Conservation (phyloP, 2,797 vertebrate genomes). For the Sebastolobus alascanus region DNA sequence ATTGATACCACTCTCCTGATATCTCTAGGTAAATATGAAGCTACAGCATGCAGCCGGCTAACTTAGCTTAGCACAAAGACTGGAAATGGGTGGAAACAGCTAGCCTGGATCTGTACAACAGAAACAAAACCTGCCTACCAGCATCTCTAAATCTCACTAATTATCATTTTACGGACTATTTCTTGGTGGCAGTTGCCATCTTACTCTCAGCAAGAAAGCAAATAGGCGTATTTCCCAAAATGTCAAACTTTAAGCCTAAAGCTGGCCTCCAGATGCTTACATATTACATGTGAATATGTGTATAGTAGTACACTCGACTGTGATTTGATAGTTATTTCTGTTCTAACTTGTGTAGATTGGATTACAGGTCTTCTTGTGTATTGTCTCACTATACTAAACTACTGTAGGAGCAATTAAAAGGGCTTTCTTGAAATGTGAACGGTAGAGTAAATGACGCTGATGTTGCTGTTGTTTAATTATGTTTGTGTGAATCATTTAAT, state of each 20-base stretch:
- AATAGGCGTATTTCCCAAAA: slow-evolving; percentile 23
- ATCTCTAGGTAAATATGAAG: background rate
- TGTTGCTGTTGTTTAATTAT: slow-evolving; percentile 41
- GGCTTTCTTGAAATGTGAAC: slow-evolving; percentile 65
- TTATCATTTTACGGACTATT: background rate
- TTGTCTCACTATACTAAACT: slow-evolving; percentile 26
- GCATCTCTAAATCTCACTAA: background rate
- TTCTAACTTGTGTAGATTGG: slow-evolving; percentile 18
- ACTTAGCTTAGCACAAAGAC: slow-evolving; percentile 5
- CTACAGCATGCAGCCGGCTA: background rate
- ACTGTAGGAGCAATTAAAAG: slow-evolving; percentile 54
- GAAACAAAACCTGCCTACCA: background rate
- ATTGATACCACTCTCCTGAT: background rate
- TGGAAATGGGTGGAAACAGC: background rate
- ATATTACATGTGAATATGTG: slow-evolving; percentile 8
- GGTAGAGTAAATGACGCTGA: slow-evolving; percentile 27
- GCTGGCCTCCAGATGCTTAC: slow-evolving; percentile 24
- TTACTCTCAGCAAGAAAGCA: background rate
- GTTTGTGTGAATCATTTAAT: slow-evolving; percentile 60
- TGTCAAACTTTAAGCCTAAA: slow-evolving; percentile 1
- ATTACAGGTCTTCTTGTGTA: slow-evolving; percentile 23
- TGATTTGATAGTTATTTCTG: slow-evolving; percentile 32
- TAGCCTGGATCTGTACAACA: background rate
- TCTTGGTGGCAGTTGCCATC: background rate
- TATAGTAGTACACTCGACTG: slow-evolving; percentile 18